Conservation (phyloP, 2,797 vertebrate species). For the Catamblyrhynchus diadema region DNA sequence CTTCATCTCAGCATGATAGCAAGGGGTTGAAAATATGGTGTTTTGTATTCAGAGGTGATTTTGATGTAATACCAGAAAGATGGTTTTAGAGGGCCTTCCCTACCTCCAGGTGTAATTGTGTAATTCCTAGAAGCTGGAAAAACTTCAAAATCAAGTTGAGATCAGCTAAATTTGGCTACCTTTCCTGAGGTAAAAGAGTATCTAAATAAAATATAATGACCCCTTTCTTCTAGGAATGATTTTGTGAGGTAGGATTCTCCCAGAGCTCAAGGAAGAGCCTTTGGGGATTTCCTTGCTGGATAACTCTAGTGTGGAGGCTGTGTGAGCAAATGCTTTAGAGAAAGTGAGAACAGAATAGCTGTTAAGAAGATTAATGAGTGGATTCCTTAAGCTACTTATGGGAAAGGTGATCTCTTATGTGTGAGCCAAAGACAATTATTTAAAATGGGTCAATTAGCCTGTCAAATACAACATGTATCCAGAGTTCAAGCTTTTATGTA, state of each 20-base stretch:
- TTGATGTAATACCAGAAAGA: not conserved
- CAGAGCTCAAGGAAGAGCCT: not conserved
- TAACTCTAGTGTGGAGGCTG: not conserved
- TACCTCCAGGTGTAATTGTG: not conserved
- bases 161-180: not conserved
- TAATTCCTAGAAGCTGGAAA: not conserved
- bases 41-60: not conserved
- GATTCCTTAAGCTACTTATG: conserved; percentile 46
- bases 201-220: not conserved
- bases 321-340: conserved; percentile 25
- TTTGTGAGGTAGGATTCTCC: not conserved
- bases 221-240: not conserved
- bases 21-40: not conserved
- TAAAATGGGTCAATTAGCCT: conserved; percentile 37
- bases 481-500: conserved; percentile 1
- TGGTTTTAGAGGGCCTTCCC: not conserved
- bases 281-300: conserved; percentile 15
- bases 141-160: not conserved
- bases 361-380: conserved; percentile 54
- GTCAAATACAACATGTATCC: conserved; percentile 18
- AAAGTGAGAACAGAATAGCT: conserved; percentile 5
- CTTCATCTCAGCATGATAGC: not conserved
- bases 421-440: conserved; percentile 33
- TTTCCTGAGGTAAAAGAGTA: not conserved
- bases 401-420: conserved; percentile 40